These are phyloP conservation scores for Limnephilus marmoratus DNA, from an alignment of 2,888 invertebrate genomes.

Conservation along the genomic window DNA sequence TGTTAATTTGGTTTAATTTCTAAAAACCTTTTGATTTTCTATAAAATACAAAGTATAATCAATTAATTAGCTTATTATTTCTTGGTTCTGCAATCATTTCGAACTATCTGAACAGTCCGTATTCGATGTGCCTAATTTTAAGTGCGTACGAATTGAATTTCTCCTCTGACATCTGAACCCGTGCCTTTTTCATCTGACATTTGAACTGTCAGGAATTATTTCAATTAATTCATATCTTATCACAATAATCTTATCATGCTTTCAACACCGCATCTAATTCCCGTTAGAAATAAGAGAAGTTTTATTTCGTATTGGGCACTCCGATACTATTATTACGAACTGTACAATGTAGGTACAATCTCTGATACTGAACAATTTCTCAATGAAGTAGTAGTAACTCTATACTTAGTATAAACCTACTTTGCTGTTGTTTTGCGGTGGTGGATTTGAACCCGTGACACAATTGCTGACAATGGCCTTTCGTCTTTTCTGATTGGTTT, in stretches of 20 bases:
- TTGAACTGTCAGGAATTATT: conserved; percentile 30
- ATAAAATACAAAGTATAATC: not conserved
- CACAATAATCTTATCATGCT: not conserved
- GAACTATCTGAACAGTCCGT: not conserved
- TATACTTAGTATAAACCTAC: not conserved
- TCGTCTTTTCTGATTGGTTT: not conserved
- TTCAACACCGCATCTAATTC: not conserved
- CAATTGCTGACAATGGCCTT: not conserved
- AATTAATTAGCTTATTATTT: not conserved
- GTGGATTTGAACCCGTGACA: not conserved
- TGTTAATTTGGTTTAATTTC: too few species aligned
- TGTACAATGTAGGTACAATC: not conserved
- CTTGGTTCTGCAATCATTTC: not conserved
- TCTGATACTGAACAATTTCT: not conserved
- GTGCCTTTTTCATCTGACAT: conserved; percentile 24
- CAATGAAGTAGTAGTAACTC: not conserved
- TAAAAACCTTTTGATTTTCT: not conserved
- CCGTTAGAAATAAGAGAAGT: not conserved
- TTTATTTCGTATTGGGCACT: not conserved
- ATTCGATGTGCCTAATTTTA: not conserved
- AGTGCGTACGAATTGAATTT: not conserved
- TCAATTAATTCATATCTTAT: not conserved
- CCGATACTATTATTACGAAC: not conserved
- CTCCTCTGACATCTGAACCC: conserved; percentile 26
- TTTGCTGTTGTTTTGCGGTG: not conserved